These are phyloP conservation scores for Illadopsis cleaveri DNA, from an alignment of 2,113 vertebrate genomes.

Conservation along the genomic window DNA sequence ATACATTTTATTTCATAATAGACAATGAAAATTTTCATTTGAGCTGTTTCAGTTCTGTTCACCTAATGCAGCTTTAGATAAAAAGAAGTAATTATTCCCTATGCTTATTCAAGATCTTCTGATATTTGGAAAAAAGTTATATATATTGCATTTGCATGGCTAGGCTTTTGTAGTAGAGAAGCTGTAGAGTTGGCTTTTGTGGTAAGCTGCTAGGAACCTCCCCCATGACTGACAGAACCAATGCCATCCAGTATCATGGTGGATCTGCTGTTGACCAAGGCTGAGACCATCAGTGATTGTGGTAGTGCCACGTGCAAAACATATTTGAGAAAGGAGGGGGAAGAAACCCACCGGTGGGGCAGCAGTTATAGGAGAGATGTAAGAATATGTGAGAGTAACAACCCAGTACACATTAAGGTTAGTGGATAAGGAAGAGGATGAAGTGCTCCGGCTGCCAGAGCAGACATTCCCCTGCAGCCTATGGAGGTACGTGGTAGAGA, in stretches of 20 bases:
- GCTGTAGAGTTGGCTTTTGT: not conserved
- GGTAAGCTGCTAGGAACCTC: not conserved
- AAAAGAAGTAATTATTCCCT: not conserved
- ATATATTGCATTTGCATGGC: not conserved
- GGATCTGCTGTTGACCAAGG: not conserved
- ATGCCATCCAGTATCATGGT: rapidly evolving
- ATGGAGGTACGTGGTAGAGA: rapidly evolving
- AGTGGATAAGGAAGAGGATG: not conserved
- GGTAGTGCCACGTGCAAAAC: not conserved
- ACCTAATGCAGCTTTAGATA: not conserved
- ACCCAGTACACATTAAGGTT: not conserved
- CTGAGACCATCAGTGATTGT: not conserved
- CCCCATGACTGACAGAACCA: not conserved
- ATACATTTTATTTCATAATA: not conserved
- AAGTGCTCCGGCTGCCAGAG: not conserved
- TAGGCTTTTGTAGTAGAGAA: not conserved
- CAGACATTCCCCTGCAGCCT: not conserved
- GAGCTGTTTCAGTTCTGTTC: not conserved
- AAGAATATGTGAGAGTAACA: not conserved
- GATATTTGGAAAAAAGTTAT: not conserved
- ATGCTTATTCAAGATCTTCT: not conserved
- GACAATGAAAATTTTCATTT: not conserved
- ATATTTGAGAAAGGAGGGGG: not conserved
- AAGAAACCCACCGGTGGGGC: not conserved
- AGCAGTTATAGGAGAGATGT: not conserved